Evolutionary conservation across 2,888 invertebrate genomes (phyloP).

Genomic region (Synanthedon myopaeformis): DNA sequence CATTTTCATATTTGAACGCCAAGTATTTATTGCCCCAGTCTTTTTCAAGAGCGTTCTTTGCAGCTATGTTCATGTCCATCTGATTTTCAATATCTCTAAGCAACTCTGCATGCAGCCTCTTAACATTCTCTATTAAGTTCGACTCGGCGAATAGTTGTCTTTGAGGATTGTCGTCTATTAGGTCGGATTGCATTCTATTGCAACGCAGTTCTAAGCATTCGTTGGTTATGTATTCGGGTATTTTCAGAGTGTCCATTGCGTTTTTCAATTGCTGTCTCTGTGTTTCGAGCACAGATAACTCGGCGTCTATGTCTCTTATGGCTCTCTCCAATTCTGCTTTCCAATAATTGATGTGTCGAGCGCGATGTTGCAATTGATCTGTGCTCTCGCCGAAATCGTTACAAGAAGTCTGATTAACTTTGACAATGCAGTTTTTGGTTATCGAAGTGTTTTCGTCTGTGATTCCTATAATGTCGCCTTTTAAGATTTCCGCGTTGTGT

Average conservation of each 20-base stretch:
- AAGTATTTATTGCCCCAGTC: slow-evolving; percentile 93
- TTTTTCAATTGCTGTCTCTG: slow-evolving; percentile 58
- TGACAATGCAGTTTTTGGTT: slow-evolving; percentile 56
- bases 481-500: slow-evolving; percentile 43
- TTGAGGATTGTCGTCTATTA: slow-evolving; percentile 80
- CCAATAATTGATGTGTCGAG: slow-evolving; percentile 60
- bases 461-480: slow-evolving; percentile 51
- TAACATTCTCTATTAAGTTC: slow-evolving; percentile 77
- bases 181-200: slow-evolving; percentile 77
- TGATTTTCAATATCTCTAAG: slow-evolving; percentile 77
- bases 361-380: slow-evolving; percentile 46
- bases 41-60: slow-evolving; percentile 82
- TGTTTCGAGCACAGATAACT: slow-evolving; percentile 43
- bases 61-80: slow-evolving; percentile 77
- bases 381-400: slow-evolving; percentile 51
- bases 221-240: slow-evolving; percentile 61
- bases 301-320: slow-evolving; percentile 51
- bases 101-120: slow-evolving; percentile 72
- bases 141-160: slow-evolving; percentile 80
- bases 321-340: slow-evolving; percentile 54
- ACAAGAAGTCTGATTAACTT: slow-evolving; percentile 56
- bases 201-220: slow-evolving; percentile 79
- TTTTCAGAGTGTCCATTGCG: slow-evolving; percentile 45
- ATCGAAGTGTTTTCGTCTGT: slow-evolving; percentile 52
- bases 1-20: slow-evolving; percentile 80